These are phyloP conservation scores for Lichenostomus cassidix DNA, from an alignment of 2,113 vertebrate genomes.

Conservation along the genomic window DNA sequence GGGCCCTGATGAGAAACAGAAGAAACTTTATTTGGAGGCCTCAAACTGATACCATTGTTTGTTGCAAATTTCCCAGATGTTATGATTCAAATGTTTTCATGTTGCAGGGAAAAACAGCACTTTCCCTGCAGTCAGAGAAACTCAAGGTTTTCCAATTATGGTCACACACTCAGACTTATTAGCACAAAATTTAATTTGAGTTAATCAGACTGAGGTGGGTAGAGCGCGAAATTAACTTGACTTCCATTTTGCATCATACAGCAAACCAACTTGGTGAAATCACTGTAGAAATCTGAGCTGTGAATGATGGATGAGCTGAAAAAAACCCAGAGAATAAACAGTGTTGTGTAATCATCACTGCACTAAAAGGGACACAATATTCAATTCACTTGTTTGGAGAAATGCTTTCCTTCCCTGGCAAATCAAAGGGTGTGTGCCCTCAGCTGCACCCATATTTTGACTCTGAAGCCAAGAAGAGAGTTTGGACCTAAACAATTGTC, in stretches of 20 bases:
- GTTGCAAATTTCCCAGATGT: slow-evolving; percentile 12
- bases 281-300: not conserved
- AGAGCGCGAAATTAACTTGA: slow-evolving; percentile 66
- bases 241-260: slow-evolving; percentile 36
- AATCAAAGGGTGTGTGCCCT: not conserved
- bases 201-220: slow-evolving; percentile 49
- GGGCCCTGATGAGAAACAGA: not conserved
- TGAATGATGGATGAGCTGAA: slow-evolving; percentile 27
- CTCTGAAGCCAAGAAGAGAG: not conserved
- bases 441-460: not conserved
- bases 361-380: not conserved
- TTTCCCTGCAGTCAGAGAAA: slow-evolving; percentile 19
- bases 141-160: slow-evolving; percentile 24
- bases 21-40: not conserved
- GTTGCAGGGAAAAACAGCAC: not conserved
- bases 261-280: slow-evolving; percentile 16
- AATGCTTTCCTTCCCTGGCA: not conserved
- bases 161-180: slow-evolving; percentile 18
- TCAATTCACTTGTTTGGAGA: not conserved
- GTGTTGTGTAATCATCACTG: not conserved
- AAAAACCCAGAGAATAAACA: slow-evolving; percentile 4
- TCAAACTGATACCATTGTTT: not conserved
- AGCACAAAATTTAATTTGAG: slow-evolving; percentile 43
- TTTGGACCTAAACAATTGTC: not conserved
- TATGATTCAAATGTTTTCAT: slow-evolving; percentile 4